Evolutionary conservation across 2,888 invertebrate genomes (phyloP), one percentile per base, ranked within the genome.

Genomic region (Heliconius hortense): DNA sequence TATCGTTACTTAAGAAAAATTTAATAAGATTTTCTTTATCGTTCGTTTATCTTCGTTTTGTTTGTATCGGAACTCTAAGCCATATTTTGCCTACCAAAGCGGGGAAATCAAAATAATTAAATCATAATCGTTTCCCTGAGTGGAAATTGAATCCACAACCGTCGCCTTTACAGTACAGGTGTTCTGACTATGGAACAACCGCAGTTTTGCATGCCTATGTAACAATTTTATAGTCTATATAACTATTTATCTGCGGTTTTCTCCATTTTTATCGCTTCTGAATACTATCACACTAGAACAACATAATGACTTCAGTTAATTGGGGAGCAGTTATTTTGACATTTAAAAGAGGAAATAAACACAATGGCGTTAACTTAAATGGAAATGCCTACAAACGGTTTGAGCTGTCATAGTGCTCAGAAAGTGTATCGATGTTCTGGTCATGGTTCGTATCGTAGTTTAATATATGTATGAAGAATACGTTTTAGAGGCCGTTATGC

Each of bases 361-460:
- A 68, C 31, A 68, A 53, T 68, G 21, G 67, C 26, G 18, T 5
- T 0, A 48, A 26, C 13, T 68, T 21, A 21, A 48, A 67, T 68
- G 28, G 21, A 68, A 68, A 68, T 56, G 21, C 31, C 8, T 11
- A n/a, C 0, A 68, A 62, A 59, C 48, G 67, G 72, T 53, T 76
- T 72, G 66, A 78, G 70, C 63, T 67, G 72, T 43, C 72, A 73
- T 73, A 69, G 15, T 56, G 76, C 73, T 74, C 73, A 78, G 78
- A 78, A 76, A 78, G 76, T 78, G 76, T 76, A 78, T 73, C 78
- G 73, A 75, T 73, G 73, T 59, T 75, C 77, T 73, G 63, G 75
- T 77, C 73, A 74, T 72, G 66, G 74, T 70, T 71, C 75, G 76
- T 76, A 73, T 53, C n/a, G 31, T 15, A n/a, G 66, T 28, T 39